A percentile compares a stretch with the other conserved stretches of the same genome.
Conservation (phyloP, 2,888 invertebrate genomes). For the Automeris io region DNA sequence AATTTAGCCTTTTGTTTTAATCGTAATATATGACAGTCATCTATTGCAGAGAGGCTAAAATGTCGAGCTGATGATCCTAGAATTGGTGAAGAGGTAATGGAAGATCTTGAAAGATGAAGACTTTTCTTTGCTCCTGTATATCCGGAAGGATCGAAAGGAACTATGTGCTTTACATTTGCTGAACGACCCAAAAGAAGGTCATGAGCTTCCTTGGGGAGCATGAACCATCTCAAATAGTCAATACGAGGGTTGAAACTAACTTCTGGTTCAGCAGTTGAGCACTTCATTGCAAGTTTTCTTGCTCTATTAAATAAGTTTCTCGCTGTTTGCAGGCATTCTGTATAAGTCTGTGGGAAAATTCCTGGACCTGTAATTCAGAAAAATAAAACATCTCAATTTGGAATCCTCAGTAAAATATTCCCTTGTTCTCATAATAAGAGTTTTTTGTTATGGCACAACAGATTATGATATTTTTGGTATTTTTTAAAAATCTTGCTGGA, state of each 20-base stretch:
- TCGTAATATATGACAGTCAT: conserved; percentile 71
- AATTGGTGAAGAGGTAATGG: conserved; percentile 63
- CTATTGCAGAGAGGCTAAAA: conserved; percentile 82
- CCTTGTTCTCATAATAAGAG: conserved; percentile 10
- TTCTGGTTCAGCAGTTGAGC: conserved; percentile 84
- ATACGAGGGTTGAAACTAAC: conserved; percentile 82
- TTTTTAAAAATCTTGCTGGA: neutral
- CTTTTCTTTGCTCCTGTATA: conserved; percentile 74
- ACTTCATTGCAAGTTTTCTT: conserved; percentile 85
- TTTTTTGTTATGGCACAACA: conserved; percentile 4
- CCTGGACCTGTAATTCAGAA: conserved; percentile 80
- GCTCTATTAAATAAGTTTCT: conserved; percentile 86
- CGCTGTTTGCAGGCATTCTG: conserved; percentile 87
- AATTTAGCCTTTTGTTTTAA: conserved; percentile 65
- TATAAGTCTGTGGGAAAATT: conserved; percentile 83
- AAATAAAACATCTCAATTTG: no score
- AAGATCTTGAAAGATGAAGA: conserved; percentile 48
- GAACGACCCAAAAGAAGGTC: conserved; percentile 84
- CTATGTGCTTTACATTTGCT: conserved; percentile 85
- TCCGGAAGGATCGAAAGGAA: conserved; percentile 83
- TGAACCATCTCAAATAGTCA: conserved; percentile 89
- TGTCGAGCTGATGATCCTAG: conserved; percentile 79
- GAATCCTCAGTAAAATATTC: no score
- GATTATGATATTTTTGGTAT: neutral
- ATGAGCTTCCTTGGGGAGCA: conserved; percentile 92